Conservation (phyloP, 1,140 invertebrate species). For the Trichonephila clavata region DNA sequence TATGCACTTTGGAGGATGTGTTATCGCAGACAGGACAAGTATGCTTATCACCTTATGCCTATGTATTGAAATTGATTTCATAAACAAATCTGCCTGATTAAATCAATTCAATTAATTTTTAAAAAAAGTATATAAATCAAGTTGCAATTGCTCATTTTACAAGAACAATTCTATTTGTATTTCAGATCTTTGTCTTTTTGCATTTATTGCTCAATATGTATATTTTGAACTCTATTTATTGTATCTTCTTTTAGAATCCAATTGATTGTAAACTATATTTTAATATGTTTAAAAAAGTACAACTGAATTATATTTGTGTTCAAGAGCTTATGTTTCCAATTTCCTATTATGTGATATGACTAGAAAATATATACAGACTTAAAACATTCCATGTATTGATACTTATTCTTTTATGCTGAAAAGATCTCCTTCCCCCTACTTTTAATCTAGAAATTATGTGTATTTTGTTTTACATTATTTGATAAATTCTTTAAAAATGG, state of each 20-base stretch:
- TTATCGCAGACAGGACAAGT: slow-evolving; percentile 61
- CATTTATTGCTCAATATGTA: background rate
- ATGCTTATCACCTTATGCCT: slow-evolving; percentile 69
- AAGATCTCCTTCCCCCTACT: no score
- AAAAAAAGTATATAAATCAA: background rate
- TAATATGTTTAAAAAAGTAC: background rate
- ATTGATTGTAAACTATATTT: background rate
- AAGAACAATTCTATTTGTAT: background rate
- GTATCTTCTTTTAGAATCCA: background rate
- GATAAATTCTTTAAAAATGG: no score
- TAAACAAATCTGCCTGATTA: background rate
- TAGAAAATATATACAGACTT: background rate
- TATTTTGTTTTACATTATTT: no score
- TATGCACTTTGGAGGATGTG: slow-evolving; percentile 38
- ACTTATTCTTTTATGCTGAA: no score
- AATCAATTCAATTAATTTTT: background rate
- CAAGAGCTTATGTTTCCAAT: background rate
- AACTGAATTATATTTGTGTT: background rate
- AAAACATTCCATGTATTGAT: background rate
- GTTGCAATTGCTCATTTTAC: background rate
- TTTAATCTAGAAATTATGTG: no score
- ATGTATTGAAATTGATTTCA: slow-evolving; percentile 26
- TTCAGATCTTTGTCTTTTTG: background rate
- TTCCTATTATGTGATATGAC: background rate
- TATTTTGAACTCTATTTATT: background rate